Conservation (phyloP, 2,797 vertebrate species). For the Falco naumanni region DNA sequence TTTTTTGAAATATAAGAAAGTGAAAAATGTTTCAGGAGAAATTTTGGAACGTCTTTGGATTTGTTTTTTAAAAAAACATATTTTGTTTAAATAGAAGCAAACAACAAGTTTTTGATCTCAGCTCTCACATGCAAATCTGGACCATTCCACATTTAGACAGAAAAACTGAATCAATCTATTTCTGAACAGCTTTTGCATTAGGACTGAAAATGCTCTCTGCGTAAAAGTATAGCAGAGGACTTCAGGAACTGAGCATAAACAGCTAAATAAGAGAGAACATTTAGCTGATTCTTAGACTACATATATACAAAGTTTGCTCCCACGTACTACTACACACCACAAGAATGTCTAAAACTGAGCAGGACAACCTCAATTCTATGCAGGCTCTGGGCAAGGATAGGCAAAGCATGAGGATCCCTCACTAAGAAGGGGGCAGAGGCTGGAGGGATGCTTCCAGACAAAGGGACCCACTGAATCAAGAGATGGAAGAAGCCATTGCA, state of each 20-base stretch:
- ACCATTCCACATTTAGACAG: neutral
- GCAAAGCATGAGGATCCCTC: neutral
- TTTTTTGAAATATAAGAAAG: neutral
- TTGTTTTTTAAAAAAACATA: neutral
- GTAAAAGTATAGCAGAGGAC: neutral
- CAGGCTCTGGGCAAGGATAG: neutral
- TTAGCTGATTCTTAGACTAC: neutral
- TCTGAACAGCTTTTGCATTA: neutral
- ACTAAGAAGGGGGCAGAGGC: neutral
- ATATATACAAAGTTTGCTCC: neutral
- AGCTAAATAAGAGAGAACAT: neutral
- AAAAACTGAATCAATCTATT: constrained; percentile 10
- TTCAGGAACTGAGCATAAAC: neutral
- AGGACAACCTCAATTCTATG: neutral
- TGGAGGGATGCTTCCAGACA: neutral
- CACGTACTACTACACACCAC: neutral
- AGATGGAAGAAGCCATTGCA: neutral
- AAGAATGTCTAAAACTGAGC: neutral
- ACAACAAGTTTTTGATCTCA: constrained; percentile 56
- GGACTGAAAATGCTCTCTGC: neutral
- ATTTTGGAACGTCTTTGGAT: constrained; percentile 31
- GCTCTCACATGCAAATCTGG: constrained; percentile 3
- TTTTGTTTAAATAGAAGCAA: constrained; percentile 59
- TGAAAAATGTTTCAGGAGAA: constrained; percentile 11
- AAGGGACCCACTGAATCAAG: neutral